Evolutionary conservation across 2,888 invertebrate species (phyloP), one percentile per base, ranked within the genome.

Genomic region (Acanthacorydalis orientalis): DNA sequence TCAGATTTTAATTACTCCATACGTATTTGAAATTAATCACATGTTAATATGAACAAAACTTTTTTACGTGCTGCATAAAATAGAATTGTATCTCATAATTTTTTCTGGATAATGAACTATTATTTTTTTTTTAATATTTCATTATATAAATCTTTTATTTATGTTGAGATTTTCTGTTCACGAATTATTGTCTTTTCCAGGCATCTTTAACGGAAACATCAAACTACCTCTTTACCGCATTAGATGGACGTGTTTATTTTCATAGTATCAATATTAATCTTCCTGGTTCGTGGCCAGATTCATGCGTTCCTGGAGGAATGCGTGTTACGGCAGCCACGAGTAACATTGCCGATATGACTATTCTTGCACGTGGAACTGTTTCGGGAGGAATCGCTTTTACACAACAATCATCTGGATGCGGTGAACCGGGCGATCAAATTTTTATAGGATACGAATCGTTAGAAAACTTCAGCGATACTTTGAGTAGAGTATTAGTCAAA

Each of bases 321-420:
- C 52, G 59, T 35, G 63, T 68, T 14, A 56, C 64, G 39, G 63
- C 68, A 47, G 68, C 69, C 31, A 65, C 67, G 50, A 72, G 73
- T n/a, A 73, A 73, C 53, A 56, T 63, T 32, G 66, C 74, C 9
- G 75, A 79, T 55, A 63, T 79, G 43, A 68, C 67, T 7, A 58
- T 70, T 31, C 62, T 74, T 23, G 69, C 69, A 4, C 59, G 62
- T 9, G 68, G 70, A 31, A 71, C 74, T 52, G 68, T 70, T 6
- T 62, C 74, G 41, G 73, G 72, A 50, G 65, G 69, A 55, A 56
- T 63, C 9, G 66, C 73, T n/a, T 77, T 73, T 71, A 78, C 78
- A 1, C 73, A 75, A 55, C 78, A 78, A 57, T 72, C 73, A 3
- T 64, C 71, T 31, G 74, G 74, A 9, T 79, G 78, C 54, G 76